Evolutionary conservation across 2,888 invertebrate species (phyloP).

Genomic region (Epinotia nisella): DNA sequence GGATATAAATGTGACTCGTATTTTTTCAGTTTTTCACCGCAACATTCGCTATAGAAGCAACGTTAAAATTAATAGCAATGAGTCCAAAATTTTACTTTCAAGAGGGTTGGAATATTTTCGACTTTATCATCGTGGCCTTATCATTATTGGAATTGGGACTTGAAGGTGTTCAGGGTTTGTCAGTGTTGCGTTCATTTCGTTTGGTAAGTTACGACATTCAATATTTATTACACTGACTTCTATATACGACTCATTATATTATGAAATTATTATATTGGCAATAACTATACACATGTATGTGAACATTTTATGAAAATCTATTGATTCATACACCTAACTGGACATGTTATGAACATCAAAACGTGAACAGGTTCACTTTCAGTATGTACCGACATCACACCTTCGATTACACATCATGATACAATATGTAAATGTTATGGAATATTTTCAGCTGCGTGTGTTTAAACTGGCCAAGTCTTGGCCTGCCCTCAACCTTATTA

Average conservation of each 20-base stretch:
- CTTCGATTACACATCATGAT: conserved; percentile 44
- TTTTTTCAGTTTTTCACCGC: conserved; percentile 96
- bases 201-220: conserved; percentile 89
- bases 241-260: conserved; percentile 23
- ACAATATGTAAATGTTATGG: conserved; percentile 69
- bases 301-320: not conserved
- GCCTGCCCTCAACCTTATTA: conserved; percentile 97
- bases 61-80: conserved; percentile 97
- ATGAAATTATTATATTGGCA: conserved; percentile 4
- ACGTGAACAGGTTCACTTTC: not conserved
- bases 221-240: conserved; percentile 44
- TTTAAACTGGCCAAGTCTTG: conserved; percentile 98
- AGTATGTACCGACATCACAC: conserved; percentile 9
- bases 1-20: conserved; percentile 39
- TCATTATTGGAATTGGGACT: conserved; percentile 97
- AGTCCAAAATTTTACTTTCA: conserved; percentile 98
- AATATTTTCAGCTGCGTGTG: conserved; percentile 93
- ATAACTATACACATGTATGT: conserved; percentile 4
- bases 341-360: conserved; percentile 15
- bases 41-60: conserved; percentile 97
- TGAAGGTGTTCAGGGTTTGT: conserved; percentile 97
- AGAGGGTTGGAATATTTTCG: conserved; percentile 99
- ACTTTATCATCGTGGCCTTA: conserved; percentile 98
- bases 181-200: conserved; percentile 98
- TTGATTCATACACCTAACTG: conserved; percentile 9